Percentiles rank a stretch among this genome's conserved stretches.
These are phyloP conservation scores for Zaprionus gabonicus DNA, from an alignment of 1,140 invertebrate genomes.

Conservation along the genomic window DNA sequence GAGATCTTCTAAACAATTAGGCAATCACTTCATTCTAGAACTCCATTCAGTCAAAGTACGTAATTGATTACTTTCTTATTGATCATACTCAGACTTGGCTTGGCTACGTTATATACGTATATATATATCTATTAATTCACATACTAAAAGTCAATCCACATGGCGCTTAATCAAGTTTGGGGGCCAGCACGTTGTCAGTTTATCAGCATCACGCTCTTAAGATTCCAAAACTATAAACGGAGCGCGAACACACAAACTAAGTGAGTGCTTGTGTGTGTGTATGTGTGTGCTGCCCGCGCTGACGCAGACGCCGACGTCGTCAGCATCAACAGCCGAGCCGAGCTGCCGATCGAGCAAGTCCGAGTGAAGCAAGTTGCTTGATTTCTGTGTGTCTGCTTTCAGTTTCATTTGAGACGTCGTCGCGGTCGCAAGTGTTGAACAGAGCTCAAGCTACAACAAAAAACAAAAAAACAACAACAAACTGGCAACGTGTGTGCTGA, in stretches of 20 bases:
- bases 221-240: slow-evolving; percentile 57
- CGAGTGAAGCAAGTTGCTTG: slow-evolving; percentile 44
- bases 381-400: slow-evolving; percentile 75
- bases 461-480: slow-evolving; percentile 34
- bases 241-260: slow-evolving; percentile 26
- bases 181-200: slow-evolving; percentile 72
- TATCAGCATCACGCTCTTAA: slow-evolving; percentile 79
- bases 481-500: slow-evolving; percentile 50
- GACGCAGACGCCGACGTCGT: slow-evolving; percentile 20
- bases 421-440: slow-evolving; percentile 71
- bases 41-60: not conserved
- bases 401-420: slow-evolving; percentile 81
- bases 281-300: slow-evolving; percentile 8
- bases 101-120: not conserved
- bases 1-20: not conserved
- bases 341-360: slow-evolving; percentile 17
- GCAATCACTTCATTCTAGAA: not conserved
- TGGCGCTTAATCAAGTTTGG: slow-evolving; percentile 67
- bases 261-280: slow-evolving; percentile 22
- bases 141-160: slow-evolving; percentile 8
- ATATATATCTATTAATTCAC: slow-evolving; percentile 1
- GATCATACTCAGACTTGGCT: not conserved
- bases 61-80: slow-evolving; percentile 3
- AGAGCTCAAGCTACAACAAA: slow-evolving; percentile 26
- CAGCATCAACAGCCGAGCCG: slow-evolving; percentile 21